Conservation (phyloP, 2,797 vertebrate species). For the Syngnathus rostellatus region DNA sequence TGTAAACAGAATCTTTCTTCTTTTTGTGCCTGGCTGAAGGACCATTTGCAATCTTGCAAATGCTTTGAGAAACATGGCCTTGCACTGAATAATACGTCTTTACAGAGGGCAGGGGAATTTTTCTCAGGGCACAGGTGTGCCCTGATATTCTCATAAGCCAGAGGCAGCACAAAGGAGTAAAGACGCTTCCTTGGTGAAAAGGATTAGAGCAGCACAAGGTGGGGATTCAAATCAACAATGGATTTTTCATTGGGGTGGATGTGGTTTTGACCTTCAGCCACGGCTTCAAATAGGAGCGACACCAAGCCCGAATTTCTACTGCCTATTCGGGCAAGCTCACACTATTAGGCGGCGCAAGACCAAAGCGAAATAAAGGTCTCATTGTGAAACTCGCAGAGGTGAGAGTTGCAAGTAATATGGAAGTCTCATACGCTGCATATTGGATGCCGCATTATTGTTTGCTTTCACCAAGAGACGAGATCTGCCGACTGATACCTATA, state of each 20-base stretch:
- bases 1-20: constrained; percentile 29
- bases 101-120: constrained; percentile 62
- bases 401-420: neutral
- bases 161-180: constrained; percentile 55
- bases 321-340: constrained; percentile 28
- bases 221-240: constrained; percentile 60
- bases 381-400: constrained; percentile 3
- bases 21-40: constrained; percentile 32
- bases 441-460: neutral
- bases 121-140: constrained; percentile 62
- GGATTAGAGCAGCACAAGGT: constrained; percentile 52
- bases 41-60: constrained; percentile 54
- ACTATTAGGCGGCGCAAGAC: constrained; percentile 42
- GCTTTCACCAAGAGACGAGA: neutral
- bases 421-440: neutral
- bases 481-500: neutral
- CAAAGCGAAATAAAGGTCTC: constrained; percentile 13
- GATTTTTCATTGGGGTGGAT: constrained; percentile 53
- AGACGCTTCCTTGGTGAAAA: constrained; percentile 57
- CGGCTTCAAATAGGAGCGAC: constrained; percentile 52
- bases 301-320: constrained; percentile 55
- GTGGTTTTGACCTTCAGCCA: constrained; percentile 62
- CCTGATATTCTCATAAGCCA: constrained; percentile 63
- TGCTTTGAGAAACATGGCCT: constrained; percentile 62
- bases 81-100: constrained; percentile 65